phyloP scores from a whole-genome alignment of 2,113 vertebrate species.

The Cyprinodon variegatus region DNA sequence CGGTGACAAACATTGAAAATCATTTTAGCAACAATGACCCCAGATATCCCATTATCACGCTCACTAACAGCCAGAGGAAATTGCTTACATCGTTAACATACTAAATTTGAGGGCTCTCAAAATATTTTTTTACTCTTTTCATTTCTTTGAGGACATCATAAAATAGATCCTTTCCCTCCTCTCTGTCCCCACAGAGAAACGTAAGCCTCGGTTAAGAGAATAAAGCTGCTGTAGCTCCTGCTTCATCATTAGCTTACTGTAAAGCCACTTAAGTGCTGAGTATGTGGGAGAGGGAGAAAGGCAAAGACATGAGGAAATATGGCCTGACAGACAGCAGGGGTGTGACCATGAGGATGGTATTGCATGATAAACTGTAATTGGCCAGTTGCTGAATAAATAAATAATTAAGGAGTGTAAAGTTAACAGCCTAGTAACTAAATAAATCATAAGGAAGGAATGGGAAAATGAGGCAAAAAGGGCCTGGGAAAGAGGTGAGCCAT shows the following conservation, averaged over 20 bases:
- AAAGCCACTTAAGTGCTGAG: slow-evolving; percentile 66
- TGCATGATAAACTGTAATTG: slow-evolving; percentile 40
- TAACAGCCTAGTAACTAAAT: slow-evolving; percentile 5
- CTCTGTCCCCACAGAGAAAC: slow-evolving; percentile 26
- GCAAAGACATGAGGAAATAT: slow-evolving; percentile 22
- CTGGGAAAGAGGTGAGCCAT: background rate
- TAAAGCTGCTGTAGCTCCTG: slow-evolving; percentile 37
- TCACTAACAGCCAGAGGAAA: background rate
- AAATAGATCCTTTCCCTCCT: slow-evolving; percentile 22
- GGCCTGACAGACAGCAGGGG: slow-evolving; percentile 19
- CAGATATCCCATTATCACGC: background rate
- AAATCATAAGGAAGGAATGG: background rate
- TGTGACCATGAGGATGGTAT: slow-evolving; percentile 23
- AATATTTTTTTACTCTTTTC: background rate
- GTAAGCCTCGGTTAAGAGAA: slow-evolving; percentile 44
- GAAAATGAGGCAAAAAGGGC: slow-evolving; percentile 3
- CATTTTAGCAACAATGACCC: background rate
- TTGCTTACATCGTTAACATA: background rate
- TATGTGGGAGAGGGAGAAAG: slow-evolving; percentile 15
- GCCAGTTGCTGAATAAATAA: slow-evolving; percentile 8
- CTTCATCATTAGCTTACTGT: slow-evolving; percentile 65
- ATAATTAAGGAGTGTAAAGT: slow-evolving; percentile 15
- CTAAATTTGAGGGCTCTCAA: background rate
- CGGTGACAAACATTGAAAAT: background rate
- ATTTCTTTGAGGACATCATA: slow-evolving; percentile 11